These are phyloP conservation scores for Hypercompe scribonia DNA, from an alignment of 2,888 invertebrate species.

Conservation along the genomic window DNA sequence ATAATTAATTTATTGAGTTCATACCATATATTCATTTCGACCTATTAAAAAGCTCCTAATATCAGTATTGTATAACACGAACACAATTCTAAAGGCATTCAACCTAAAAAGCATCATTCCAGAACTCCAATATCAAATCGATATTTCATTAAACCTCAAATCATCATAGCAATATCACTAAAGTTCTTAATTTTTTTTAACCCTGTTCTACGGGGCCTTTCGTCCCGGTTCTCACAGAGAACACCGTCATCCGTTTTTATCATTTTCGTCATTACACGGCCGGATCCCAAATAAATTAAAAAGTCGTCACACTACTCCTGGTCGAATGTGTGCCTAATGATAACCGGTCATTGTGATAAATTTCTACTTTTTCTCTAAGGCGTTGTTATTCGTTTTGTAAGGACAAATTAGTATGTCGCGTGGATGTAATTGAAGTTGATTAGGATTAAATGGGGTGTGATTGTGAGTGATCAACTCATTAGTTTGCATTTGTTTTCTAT, in stretches of 20 bases:
- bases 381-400: slow-evolving; percentile 25
- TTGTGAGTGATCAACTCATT: slow-evolving; percentile 48
- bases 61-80: not conserved
- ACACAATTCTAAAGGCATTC: not conserved
- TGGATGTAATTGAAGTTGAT: slow-evolving; percentile 46
- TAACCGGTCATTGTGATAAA: slow-evolving; percentile 40
- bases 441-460: slow-evolving; percentile 38
- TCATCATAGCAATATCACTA: slow-evolving; percentile 4
- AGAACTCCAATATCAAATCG: not conserved
- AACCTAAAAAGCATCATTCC: not conserved
- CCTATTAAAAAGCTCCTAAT: not conserved
- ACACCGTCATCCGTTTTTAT: slow-evolving; percentile 62
- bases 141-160: slow-evolving; percentile 1
- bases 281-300: slow-evolving; percentile 78
- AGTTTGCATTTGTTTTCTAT: slow-evolving; percentile 16
- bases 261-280: slow-evolving; percentile 62
- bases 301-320: slow-evolving; percentile 68
- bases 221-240: slow-evolving; percentile 46
- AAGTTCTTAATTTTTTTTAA: slow-evolving; percentile 8
- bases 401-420: slow-evolving; percentile 41
- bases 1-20: not conserved
- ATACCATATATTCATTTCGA: not conserved
- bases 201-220: slow-evolving; percentile 13
- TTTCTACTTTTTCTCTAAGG: slow-evolving; percentile 26
- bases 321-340: slow-evolving; percentile 59